These are phyloP conservation scores for Pristionchus exspectatus DNA, from an alignment of 2,888 invertebrate species.

Conservation along the genomic window DNA sequence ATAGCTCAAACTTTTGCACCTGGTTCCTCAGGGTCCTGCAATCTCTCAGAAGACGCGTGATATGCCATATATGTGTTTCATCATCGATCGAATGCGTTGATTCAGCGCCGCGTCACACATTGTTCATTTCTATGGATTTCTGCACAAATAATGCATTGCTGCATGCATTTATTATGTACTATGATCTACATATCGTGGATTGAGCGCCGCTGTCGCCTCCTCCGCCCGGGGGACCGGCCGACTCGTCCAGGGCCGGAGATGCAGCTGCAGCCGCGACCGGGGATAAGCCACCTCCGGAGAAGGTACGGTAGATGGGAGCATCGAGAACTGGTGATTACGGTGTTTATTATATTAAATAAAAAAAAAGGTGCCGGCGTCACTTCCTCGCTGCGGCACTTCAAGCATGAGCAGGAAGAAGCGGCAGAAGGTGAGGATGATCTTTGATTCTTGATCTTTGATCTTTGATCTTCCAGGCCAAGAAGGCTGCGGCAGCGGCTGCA, in stretches of 20 bases:
- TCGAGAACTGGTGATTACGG: not conserved
- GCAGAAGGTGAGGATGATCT: not conserved
- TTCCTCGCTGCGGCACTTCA: not conserved
- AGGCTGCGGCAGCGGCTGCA: not conserved
- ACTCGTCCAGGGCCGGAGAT: not conserved
- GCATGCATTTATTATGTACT: too few relatives aligned
- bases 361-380: not conserved
- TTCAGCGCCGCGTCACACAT: not conserved
- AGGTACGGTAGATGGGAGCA: not conserved
- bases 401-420: not conserved
- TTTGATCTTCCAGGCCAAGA: not conserved
- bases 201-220: not conserved
- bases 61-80: too few relatives aligned
- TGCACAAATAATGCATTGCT: too few relatives aligned
- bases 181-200: too few relatives aligned
- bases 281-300: not conserved
- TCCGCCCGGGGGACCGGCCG: not conserved
- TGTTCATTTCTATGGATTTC: too few relatives aligned
- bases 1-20: too few relatives aligned
- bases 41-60: too few relatives aligned
- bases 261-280: not conserved
- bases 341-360: not conserved
- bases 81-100: too few relatives aligned
- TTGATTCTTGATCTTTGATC: not conserved
- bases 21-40: too few relatives aligned